phyloP scores from a whole-genome alignment of 2,888 invertebrate genomes.

The Herminia tarsipennalis region DNA sequence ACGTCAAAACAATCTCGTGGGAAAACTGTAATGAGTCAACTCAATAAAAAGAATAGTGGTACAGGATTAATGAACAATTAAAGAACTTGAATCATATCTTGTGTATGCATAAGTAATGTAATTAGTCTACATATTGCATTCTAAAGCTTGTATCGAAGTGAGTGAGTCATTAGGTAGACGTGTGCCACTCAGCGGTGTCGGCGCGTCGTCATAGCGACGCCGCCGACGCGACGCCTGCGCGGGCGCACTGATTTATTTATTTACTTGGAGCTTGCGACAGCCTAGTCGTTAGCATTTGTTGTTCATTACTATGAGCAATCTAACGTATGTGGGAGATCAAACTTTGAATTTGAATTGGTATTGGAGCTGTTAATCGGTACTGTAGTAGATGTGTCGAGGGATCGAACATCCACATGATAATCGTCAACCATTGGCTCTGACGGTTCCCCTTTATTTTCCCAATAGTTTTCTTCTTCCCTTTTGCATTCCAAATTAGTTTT shows the following conservation, averaged over 20 bases:
- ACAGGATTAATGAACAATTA: too few relatives aligned
- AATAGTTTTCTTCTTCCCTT: too few relatives aligned
- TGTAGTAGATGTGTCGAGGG: too few relatives aligned
- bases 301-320: slow-evolving; percentile 41
- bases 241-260: slow-evolving; percentile 58
- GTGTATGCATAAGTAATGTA: slow-evolving; percentile 5
- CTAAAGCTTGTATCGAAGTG: slow-evolving; percentile 12
- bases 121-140: slow-evolving; percentile 10
- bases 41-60: too few relatives aligned
- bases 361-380: too few relatives aligned
- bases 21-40: too few relatives aligned
- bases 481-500: too few relatives aligned
- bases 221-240: slow-evolving; percentile 45
- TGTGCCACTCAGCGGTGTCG: slow-evolving; percentile 47
- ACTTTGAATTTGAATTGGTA: background rate
- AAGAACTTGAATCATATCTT: background rate
- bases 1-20: too few relatives aligned
- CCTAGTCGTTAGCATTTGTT: slow-evolving; percentile 41
- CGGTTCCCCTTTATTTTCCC: too few relatives aligned
- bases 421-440: too few relatives aligned
- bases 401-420: too few relatives aligned
- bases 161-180: slow-evolving; percentile 52
- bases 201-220: slow-evolving; percentile 38
- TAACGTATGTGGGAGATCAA: slow-evolving; percentile 8
- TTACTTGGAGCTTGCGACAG: slow-evolving; percentile 37